A percentile compares a stretch with the other conserved stretches of the same genome.
phyloP scores from a whole-genome alignment of 2,797 vertebrate genomes.

The Anabas testudineus region DNA sequence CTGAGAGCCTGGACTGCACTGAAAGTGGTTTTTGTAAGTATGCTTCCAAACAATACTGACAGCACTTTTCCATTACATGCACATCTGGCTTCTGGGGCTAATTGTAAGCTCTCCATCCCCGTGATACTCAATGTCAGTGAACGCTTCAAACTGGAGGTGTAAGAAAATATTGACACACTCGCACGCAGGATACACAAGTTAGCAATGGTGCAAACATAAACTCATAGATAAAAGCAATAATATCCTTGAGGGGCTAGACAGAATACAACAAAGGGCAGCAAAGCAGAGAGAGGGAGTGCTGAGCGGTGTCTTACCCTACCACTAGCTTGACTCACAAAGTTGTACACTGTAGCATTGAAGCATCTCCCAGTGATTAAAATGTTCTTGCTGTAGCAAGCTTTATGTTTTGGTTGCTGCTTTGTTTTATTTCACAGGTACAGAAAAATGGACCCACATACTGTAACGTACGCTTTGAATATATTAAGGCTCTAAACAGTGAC shows the following conservation, averaged over 20 bases:
- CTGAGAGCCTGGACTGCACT: constrained; percentile 2
- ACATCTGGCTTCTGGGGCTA: constrained; percentile 4
- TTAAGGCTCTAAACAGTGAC: too few relatives aligned
- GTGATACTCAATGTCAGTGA: neutral
- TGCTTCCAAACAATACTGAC: constrained; percentile 30
- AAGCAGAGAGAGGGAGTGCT: too few relatives aligned
- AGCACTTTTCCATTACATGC: constrained; percentile 46
- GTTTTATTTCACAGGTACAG: too few relatives aligned
- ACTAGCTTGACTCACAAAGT: too few relatives aligned
- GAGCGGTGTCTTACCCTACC: too few relatives aligned
- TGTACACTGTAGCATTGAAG: neutral
- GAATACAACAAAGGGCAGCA: too few relatives aligned
- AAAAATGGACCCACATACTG: neutral
- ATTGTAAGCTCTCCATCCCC: neutral
- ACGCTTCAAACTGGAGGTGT: neutral
- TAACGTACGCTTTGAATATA: too few relatives aligned
- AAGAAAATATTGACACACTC: too few relatives aligned
- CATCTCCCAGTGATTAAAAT: neutral
- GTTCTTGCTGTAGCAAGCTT: neutral
- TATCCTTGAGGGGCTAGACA: too few relatives aligned
- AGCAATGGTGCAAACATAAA: too few relatives aligned
- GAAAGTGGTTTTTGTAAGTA: constrained; percentile 21
- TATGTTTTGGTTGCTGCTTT: neutral
- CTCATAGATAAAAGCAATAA: too few relatives aligned
- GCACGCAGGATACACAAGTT: too few relatives aligned